Percentiles rank a stretch among this genome's conserved stretches.
Conservation (phyloP, 2,797 vertebrate genomes). For the Hapalemur alaotrensis region DNA sequence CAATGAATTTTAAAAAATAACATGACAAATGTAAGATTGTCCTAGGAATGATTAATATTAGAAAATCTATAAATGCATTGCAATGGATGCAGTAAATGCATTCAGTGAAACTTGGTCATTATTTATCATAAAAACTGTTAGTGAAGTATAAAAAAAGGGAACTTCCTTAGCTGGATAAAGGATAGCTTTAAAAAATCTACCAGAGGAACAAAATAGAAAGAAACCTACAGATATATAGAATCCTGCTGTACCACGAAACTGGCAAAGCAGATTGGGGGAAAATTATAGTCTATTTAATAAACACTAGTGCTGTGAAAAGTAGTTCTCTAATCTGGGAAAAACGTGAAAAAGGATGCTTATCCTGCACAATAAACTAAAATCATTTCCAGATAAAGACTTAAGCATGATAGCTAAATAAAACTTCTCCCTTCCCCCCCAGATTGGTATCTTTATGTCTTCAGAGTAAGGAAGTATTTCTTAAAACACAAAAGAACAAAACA, state of each 20-base stretch:
- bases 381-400: not conserved
- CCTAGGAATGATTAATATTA: not conserved
- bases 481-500: not conserved
- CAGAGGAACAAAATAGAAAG: not conserved
- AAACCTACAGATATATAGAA: not conserved
- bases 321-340: not conserved
- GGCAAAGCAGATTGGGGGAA: not conserved
- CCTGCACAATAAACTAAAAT: not conserved
- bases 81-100: not conserved
- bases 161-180: not conserved
- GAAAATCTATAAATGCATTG: not conserved
- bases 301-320: not conserved
- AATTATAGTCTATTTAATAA: not conserved
- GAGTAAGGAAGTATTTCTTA: not conserved
- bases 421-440: not conserved
- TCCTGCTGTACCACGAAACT: not conserved
- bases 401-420: not conserved
- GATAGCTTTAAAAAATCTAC: not conserved
- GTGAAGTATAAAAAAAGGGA: not conserved
- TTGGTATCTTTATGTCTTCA: not conserved
- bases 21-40: not conserved
- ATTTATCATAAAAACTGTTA: not conserved
- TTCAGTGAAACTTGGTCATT: not conserved
- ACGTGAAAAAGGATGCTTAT: not conserved
- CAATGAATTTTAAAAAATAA: not conserved